Base-by-base conservation (phyloP, 1,140 invertebrate genomes). In the Theocolax elegans region DNA sequence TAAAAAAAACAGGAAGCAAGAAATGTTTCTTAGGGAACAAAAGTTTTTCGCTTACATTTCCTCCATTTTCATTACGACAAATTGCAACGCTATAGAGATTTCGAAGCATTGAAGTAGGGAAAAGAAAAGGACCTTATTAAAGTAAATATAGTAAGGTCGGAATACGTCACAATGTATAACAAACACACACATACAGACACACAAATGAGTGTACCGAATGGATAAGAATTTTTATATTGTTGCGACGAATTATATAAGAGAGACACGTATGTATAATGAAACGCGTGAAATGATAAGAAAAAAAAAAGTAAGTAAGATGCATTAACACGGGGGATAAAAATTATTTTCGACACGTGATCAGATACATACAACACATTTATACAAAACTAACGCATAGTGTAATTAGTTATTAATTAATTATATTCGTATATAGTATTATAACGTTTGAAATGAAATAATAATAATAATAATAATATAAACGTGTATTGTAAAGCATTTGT, bases 401-500 rank as follows among this genome's bases (percentile, higher is more conserved):
- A 65, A 48, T 72, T 73, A 60, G 60, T 54, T 67, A 63, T 48
- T 49, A 56, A 71, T 67, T 56, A 63, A 48, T 62, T 74, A 69
- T 72, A 72, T 74, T 67, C 66, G n/a, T 72, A 69, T 19, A 15
- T 65, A 63, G 71, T n/a, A 75, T 40, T 71, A 66, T 74, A 66
- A 29, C 49, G 31, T 29, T 65, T 67, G 44, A 70, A 56, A 70
- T 75, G 23, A 27, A 51, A 51, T 51, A 51, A 54, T 35, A 56
- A 19, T 56, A 56, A 56, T 19, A 56, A 56, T 38, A 19, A 35
- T 35, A n/a, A n/a, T n/a, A n/a, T n/a, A n/a, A n/a, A n/a, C 60
- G 51, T 76, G 71, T 72, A 77, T 77, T 77, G 60, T 77, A 75
- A 73, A 77, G 59, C 77, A 70, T 80, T 76, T 77, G 72, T 79